Percentiles rank a stretch among this genome's conserved stretches.
phyloP scores from a whole-genome alignment of 2,113 vertebrate species.

The Callipepla squamata region DNA sequence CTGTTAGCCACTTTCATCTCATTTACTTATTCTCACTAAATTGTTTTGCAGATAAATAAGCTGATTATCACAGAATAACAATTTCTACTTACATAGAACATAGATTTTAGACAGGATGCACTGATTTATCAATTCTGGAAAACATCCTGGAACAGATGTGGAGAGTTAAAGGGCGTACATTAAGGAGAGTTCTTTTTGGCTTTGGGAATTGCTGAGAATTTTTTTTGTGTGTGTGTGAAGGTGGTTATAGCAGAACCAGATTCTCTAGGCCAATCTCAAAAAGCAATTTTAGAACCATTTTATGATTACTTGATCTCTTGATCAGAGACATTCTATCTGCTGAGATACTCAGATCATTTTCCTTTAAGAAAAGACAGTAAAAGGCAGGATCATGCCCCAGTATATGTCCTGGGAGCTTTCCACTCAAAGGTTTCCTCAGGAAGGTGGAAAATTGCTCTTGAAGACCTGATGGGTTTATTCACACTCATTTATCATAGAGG shows the following conservation, averaged over 20 bases:
- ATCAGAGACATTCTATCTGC: neutral
- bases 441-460: neutral
- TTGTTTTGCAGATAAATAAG: neutral
- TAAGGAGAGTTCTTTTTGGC: neutral
- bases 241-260: neutral
- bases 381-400: neutral
- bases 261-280: neutral
- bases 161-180: fast-evolving
- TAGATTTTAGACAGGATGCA: neutral
- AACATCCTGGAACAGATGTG: neutral
- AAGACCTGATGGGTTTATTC: neutral
- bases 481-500: fast-evolving
- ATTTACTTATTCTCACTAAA: neutral
- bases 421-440: neutral
- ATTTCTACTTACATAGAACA: neutral
- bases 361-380: neutral
- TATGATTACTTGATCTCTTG: neutral
- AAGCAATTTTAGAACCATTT: neutral
- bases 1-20: neutral
- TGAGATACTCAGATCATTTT: neutral
- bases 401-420: neutral
- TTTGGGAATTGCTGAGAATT: neutral
- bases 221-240: neutral
- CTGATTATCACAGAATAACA: neutral
- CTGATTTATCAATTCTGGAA: neutral